Conservation (phyloP, 2,888 invertebrate species). For the Ditylenchus weischeri region DNA sequence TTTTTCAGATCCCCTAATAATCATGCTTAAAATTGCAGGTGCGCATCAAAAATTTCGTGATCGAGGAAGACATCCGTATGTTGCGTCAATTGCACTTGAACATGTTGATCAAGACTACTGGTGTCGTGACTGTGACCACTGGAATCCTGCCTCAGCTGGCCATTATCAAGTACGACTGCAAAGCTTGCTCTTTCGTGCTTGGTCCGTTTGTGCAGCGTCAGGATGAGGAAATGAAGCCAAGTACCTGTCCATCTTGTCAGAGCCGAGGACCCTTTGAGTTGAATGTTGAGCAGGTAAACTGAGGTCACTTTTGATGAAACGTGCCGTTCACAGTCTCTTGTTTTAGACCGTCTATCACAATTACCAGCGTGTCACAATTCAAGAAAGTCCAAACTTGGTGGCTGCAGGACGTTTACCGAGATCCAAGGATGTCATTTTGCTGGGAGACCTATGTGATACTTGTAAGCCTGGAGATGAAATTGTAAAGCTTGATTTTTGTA, state of each 20-base stretch:
- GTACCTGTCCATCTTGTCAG: slow-evolving; percentile 72
- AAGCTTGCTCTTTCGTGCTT: slow-evolving; percentile 85
- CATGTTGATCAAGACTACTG: slow-evolving; percentile 85
- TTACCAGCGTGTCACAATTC: slow-evolving; percentile 93
- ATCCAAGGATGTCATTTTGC: slow-evolving; percentile 89
- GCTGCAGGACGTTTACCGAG: slow-evolving; percentile 94
- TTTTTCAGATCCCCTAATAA: not conserved
- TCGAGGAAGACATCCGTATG: slow-evolving; percentile 91
- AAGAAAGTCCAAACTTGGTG: slow-evolving; percentile 95
- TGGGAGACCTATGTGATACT: slow-evolving; percentile 90
- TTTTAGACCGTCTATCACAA: slow-evolving; percentile 91
- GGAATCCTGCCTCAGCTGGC: slow-evolving; percentile 88
- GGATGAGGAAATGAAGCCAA: slow-evolving; percentile 85
- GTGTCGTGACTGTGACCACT: slow-evolving; percentile 92
- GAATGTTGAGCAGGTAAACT: slow-evolving; percentile 78
- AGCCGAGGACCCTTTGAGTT: slow-evolving; percentile 67
- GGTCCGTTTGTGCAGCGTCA: slow-evolving; percentile 94
- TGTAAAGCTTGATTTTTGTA: slow-evolving; percentile 61
- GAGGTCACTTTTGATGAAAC: not conserved
- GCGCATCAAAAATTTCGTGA: slow-evolving; percentile 85
- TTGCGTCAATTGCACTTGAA: slow-evolving; percentile 77
- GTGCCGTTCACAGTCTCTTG: not conserved
- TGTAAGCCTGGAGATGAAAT: slow-evolving; percentile 99
- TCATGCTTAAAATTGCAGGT: slow-evolving; percentile 68
- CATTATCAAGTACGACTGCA: slow-evolving; percentile 93